These are phyloP conservation scores for Pseudocheirus occidentalis DNA, from an alignment of 2,797 vertebrate genomes.

Conservation along the genomic window DNA sequence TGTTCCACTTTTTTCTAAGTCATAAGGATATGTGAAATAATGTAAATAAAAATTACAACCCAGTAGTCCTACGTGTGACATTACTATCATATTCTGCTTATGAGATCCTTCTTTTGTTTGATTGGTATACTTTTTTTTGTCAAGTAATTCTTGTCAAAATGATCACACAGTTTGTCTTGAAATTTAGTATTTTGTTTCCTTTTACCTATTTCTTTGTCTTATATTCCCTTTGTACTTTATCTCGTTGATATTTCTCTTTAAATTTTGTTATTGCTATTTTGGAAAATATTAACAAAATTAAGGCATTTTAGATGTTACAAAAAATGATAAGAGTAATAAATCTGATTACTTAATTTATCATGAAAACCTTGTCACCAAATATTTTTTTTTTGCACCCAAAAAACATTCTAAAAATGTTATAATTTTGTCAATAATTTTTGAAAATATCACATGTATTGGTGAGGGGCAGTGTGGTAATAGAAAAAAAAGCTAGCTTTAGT, in stretches of 20 bases:
- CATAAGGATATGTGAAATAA: neutral
- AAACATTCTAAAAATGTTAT: neutral
- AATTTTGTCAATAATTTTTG: neutral
- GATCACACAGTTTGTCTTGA: neutral
- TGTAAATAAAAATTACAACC: neutral
- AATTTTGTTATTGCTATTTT: neutral
- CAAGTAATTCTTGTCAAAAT: neutral
- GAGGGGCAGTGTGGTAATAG: neutral
- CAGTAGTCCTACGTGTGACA: too few species aligned
- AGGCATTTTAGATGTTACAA: neutral
- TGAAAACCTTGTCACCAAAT: neutral
- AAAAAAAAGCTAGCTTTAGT: neutral
- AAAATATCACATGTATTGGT: neutral
- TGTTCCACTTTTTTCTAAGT: neutral
- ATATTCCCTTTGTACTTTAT: neutral
- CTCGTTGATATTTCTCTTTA: neutral
- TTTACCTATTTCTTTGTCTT: neutral
- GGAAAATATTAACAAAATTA: neutral
- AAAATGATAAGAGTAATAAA: neutral
- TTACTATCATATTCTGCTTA: neutral
- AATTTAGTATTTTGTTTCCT: neutral
- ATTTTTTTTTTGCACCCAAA: neutral
- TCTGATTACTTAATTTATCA: neutral
- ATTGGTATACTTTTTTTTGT: neutral
- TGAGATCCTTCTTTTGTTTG: neutral